Evolutionary conservation across 1,140 invertebrate genomes (phyloP), one percentile per base, ranked within the genome.

Genomic region (Coenobita brevimanus): DNA sequence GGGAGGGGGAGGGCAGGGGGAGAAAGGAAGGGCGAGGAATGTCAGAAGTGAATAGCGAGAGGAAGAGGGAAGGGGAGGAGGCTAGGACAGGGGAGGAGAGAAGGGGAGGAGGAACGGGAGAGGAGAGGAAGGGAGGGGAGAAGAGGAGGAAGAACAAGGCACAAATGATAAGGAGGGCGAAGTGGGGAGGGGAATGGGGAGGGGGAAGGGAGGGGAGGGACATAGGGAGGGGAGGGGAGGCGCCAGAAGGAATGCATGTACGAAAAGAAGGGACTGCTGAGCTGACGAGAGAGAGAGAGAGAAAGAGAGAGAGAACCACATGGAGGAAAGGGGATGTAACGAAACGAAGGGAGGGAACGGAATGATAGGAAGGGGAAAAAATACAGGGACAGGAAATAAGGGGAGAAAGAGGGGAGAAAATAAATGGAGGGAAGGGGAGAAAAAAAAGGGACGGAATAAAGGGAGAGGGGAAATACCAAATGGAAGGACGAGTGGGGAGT

Each of bases 181-280:
- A 24, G n/a, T 41, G 17, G 76, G n/a, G 33, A 54, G 75, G 75
- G 76, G 43, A 79, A 50, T 79, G 76, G 43, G 76, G 41, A 50
- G 21, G 50, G n/a, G 76, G 38, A 41, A n/a, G 24, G 43, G 21
- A 30, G 36, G 76, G 21, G 67, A 71, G 67, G 41, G 36, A 71
- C 10, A 79, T 41, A 79, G 60, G 60, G 60, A 24, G 38, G n/a
- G n/a, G n/a, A n/a, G n/a, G 62, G 30, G 3, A 3, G 3, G 17
- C 6, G 62, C n/a, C n/a, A 64, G 41, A 13, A 43, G 50, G 36
- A 38, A 43, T 41, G 75, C 36, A 24, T 24, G 43, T 46, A 43
- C 36, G 43, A 24, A n/a, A 41, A n/a, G 38, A 30, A 38, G 71
- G 27, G n/a, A 38, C 24, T n/a, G 41, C 30, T 38, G 38, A 41